Percentiles rank a stretch among this genome's conserved stretches.
phyloP scores from a whole-genome alignment of 1,140 invertebrate species.

The Hycleus cichorii region DNA sequence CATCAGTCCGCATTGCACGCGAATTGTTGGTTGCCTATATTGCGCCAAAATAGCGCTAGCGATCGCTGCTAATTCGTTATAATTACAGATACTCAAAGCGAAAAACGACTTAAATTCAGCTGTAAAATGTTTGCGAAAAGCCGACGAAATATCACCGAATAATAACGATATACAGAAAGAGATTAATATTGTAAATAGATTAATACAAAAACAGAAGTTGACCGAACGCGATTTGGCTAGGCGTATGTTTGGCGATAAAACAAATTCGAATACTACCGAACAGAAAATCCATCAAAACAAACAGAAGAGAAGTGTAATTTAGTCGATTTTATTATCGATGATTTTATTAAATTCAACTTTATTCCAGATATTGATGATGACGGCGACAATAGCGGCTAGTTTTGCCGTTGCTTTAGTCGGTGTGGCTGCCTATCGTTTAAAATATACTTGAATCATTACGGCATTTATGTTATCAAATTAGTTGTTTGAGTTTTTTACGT shows the following conservation, averaged over 20 bases:
- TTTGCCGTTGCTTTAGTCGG: slow-evolving; percentile 51
- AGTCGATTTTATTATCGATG: slow-evolving; percentile 8
- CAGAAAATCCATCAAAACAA: neutral
- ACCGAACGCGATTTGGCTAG: slow-evolving; percentile 34
- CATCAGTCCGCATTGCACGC: no score
- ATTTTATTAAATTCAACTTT: slow-evolving; percentile 3
- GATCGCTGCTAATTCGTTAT: neutral
- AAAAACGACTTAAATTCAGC: slow-evolving; percentile 33
- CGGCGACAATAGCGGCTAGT: slow-evolving; percentile 49
- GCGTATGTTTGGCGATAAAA: slow-evolving; percentile 30
- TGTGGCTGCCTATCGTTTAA: slow-evolving; percentile 53
- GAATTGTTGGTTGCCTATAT: no score
- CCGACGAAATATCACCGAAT: slow-evolving; percentile 27
- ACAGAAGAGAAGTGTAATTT: slow-evolving; percentile 1
- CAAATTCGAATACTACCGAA: neutral
- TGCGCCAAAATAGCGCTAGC: no score
- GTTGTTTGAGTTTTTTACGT: no score
- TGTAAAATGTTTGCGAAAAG: slow-evolving; percentile 33
- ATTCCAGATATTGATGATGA: slow-evolving; percentile 47
- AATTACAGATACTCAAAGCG: slow-evolving; percentile 26
- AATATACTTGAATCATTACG: slow-evolving; percentile 23
- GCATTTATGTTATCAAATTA: no score
- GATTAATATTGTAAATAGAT: slow-evolving; percentile 20
- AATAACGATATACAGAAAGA: slow-evolving; percentile 33
- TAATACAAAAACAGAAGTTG: slow-evolving; percentile 33